Conservation (phyloP, 2,113 vertebrate genomes). For the Pan troglodytes region NHGRI_mPanTro3-v2.1_pri NC_072421.2:4914001-4914500, state of each 20-base stretch:
- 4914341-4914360: background rate
- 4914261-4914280: background rate
- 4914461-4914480: background rate
- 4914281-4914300: background rate
- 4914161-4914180: background rate
- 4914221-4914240: background rate
- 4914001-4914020: too few relatives aligned
- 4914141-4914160: background rate
- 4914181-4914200: background rate
- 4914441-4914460: background rate
- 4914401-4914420: background rate
- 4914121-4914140: background rate
- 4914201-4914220: fast-evolving
- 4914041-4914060: too few relatives aligned
- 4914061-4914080: too few relatives aligned
- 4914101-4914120: background rate
- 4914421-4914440: background rate
- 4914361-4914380: too few relatives aligned
- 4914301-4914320: background rate
- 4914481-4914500: background rate
- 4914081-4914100: background rate
- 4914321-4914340: background rate
- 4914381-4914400: fast-evolving
- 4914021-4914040: too few relatives aligned
- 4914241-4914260: background rate